A percentile compares a stretch with the other conserved stretches of the same genome.
Conservation (phyloP, 2,797 vertebrate genomes). For the Fratercula arctica region DNA sequence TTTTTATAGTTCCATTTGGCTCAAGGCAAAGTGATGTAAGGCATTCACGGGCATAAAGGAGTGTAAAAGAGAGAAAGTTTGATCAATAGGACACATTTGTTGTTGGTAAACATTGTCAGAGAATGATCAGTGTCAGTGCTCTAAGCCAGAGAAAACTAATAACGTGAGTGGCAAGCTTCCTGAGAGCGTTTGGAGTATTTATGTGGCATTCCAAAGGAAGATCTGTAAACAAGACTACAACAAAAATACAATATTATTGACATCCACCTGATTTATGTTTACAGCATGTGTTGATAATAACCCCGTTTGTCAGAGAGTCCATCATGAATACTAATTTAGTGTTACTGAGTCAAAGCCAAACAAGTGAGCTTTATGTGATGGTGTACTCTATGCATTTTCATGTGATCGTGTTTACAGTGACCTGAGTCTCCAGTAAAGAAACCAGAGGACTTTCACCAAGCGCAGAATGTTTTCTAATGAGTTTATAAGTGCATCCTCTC, state of each 20-base stretch:
- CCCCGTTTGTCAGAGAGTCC: constrained; percentile 75
- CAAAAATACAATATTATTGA: constrained; percentile 80
- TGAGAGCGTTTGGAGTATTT: constrained; percentile 73
- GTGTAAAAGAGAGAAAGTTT: constrained; percentile 66
- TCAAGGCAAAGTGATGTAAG: constrained; percentile 66
- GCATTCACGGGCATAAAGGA: constrained; percentile 62
- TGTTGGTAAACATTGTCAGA: constrained; percentile 77
- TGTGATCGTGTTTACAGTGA: not conserved
- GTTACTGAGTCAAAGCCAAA: constrained; percentile 60
- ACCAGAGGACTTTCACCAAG: not conserved
- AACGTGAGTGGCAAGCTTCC: constrained; percentile 76
- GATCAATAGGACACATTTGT: constrained; percentile 78
- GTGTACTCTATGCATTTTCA: constrained; percentile 41
- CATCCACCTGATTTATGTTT: constrained; percentile 81
- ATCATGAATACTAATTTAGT: constrained; percentile 76
- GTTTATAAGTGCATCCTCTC: not conserved
- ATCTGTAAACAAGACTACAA: constrained; percentile 77
- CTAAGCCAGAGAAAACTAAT: constrained; percentile 75
- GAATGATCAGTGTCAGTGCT: constrained; percentile 73
- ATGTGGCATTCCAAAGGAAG: constrained; percentile 71
- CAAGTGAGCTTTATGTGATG: constrained; percentile 61
- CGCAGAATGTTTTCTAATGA: constrained; percentile 10
- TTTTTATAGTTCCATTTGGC: constrained; percentile 66
- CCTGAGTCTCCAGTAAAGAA: not conserved
- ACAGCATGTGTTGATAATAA: constrained; percentile 78